Evolutionary conservation across 2,888 invertebrate genomes (phyloP).

Genomic region (Himalopsyche kuldschensis): DNA sequence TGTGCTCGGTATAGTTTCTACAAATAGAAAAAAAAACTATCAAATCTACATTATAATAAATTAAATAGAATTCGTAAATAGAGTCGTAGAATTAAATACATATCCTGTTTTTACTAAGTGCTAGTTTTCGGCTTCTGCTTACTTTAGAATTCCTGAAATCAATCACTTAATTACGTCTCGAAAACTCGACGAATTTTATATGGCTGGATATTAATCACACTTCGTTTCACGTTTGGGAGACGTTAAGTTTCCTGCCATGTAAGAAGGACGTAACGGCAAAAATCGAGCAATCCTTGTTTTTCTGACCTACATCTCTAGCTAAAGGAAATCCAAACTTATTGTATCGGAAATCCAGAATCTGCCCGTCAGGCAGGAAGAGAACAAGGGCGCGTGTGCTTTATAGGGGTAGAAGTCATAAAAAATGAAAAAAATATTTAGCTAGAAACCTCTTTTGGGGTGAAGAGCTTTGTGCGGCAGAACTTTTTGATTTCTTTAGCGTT

Average conservation of each 20-base stretch:
- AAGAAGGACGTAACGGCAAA: neutral
- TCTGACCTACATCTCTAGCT: neutral
- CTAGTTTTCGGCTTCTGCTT: too few species aligned
- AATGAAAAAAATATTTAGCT: constrained; percentile 27
- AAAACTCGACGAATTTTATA: neutral
- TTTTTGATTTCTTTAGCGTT: neutral
- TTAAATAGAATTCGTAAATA: too few species aligned
- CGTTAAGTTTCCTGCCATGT: neutral
- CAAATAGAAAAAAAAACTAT: too few species aligned
- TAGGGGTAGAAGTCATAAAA: constrained; percentile 11
- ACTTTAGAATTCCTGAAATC: neutral
- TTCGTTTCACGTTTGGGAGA: neutral
- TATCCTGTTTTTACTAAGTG: too few species aligned
- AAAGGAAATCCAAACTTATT: constrained; percentile 6
- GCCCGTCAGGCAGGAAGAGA: neutral
- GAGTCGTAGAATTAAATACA: too few species aligned
- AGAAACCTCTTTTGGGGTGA: neutral
- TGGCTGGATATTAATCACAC: neutral
- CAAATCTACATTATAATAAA: too few species aligned
- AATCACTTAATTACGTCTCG: neutral
- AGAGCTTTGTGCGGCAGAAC: neutral
- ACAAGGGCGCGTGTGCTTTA: constrained; percentile 7
- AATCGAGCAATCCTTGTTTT: neutral
- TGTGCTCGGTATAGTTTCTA: too few species aligned
- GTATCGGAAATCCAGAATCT: neutral